Conservation (phyloP, 2,113 vertebrate species). For the Trachemys scripta region DNA sequence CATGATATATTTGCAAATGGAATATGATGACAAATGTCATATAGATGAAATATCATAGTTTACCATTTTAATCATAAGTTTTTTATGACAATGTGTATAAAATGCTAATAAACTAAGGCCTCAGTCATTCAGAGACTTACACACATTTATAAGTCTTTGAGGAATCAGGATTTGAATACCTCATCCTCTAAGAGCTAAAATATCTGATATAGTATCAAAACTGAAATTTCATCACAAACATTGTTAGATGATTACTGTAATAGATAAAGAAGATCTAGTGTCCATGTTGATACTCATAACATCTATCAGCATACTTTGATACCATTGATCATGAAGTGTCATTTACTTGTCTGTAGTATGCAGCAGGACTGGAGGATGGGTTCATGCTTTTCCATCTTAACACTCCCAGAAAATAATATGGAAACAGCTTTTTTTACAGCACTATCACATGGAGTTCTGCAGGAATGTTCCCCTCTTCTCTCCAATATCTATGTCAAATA, state of each 20-base stretch:
- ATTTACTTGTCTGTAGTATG: background rate
- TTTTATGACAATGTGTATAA: background rate
- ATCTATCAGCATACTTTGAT: background rate
- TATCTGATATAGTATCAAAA: background rate
- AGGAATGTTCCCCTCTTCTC: background rate
- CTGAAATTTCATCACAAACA: background rate
- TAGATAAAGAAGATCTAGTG: background rate
- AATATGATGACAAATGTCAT: background rate
- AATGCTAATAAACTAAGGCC: background rate
- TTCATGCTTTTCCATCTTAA: background rate
- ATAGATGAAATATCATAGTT: background rate
- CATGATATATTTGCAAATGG: background rate
- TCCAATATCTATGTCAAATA: background rate
- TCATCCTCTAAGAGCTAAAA: background rate
- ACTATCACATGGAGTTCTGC: background rate
- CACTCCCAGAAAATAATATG: background rate
- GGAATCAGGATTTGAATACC: background rate
- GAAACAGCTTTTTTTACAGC: background rate
- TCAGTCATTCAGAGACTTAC: background rate
- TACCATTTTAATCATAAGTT: background rate
- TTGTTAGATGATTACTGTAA: background rate
- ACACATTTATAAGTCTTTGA: background rate
- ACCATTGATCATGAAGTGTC: background rate
- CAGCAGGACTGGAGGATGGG: background rate
- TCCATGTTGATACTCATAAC: background rate